These are phyloP conservation scores for Rhagoletis zephyria DNA, from an alignment of 1,140 invertebrate genomes.

Conservation along the genomic window DNA sequence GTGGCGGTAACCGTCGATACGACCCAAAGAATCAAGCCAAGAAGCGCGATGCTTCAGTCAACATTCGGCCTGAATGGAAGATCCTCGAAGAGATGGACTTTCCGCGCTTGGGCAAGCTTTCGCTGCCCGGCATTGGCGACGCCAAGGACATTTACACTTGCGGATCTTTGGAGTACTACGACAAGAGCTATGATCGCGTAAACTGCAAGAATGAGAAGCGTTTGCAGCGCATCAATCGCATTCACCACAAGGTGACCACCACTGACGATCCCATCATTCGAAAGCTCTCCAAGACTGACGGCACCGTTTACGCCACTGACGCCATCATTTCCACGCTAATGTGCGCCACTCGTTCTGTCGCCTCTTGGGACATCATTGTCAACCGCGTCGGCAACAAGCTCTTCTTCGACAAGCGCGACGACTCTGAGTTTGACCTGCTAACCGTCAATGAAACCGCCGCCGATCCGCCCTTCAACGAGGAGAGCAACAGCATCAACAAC, in stretches of 20 bases:
- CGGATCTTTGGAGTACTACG: slow-evolving; percentile 96
- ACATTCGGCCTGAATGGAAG: no score
- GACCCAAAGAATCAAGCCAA: no score
- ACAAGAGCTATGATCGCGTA: slow-evolving; percentile 96
- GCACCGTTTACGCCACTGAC: slow-evolving; percentile 98
- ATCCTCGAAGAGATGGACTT: slow-evolving; percentile 99
- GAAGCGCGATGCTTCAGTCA: no score
- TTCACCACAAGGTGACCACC: slow-evolving; percentile 97
- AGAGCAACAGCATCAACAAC: slow-evolving; percentile 90
- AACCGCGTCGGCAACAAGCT: slow-evolving; percentile 97
- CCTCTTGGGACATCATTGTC: slow-evolving; percentile 99
- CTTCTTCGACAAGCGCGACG: slow-evolving; percentile 98
- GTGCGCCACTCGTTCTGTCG: slow-evolving; percentile 97
- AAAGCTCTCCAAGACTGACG: slow-evolving; percentile 91
- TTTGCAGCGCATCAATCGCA: slow-evolving; percentile 93
- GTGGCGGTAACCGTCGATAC: no score
- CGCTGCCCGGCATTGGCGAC: slow-evolving; percentile 89
- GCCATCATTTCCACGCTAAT: slow-evolving; percentile 98
- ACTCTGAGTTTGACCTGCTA: slow-evolving; percentile 96
- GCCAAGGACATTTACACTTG: slow-evolving; percentile 86
- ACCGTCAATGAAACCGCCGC: slow-evolving; percentile 99
- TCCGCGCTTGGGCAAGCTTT: slow-evolving; percentile 92
- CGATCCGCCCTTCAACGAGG: slow-evolving; percentile 96
- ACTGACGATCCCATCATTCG: slow-evolving; percentile 98
- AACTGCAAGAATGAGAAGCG: slow-evolving; percentile 96